Conservation (phyloP, 2,888 invertebrate genomes). For the Cistogaster globosa region DNA sequence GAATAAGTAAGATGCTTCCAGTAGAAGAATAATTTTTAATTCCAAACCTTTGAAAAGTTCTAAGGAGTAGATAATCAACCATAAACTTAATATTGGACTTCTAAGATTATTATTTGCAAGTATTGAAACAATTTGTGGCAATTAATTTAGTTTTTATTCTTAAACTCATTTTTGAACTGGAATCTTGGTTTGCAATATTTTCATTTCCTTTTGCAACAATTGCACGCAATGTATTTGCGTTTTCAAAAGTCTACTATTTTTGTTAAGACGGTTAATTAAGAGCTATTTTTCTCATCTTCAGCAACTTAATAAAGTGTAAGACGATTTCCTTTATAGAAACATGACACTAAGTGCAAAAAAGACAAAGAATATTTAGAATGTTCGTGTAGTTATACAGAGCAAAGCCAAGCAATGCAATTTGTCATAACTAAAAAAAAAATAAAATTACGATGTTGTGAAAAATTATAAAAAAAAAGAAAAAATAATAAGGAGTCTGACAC, state of each 20-base stretch:
- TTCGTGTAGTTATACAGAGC: constrained; percentile 22
- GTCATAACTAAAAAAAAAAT: not conserved
- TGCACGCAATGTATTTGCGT: constrained; percentile 31
- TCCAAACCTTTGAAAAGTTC: too few relatives aligned
- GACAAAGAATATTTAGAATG: constrained; percentile 27
- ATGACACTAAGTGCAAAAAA: constrained; percentile 39
- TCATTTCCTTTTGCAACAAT: constrained; percentile 35
- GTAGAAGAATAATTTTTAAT: too few relatives aligned
- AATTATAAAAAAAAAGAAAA: constrained; percentile 5
- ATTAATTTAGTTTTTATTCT: constrained; percentile 21
- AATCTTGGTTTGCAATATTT: constrained; percentile 22
- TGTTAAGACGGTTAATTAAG: constrained; percentile 44
- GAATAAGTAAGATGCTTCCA: too few relatives aligned
- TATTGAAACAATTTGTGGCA: constrained; percentile 17
- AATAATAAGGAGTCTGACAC: constrained; percentile 52
- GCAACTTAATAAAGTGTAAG: constrained; percentile 18
- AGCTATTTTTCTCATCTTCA: constrained; percentile 52
- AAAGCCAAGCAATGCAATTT: not conserved
- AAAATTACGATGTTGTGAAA: constrained; percentile 1
- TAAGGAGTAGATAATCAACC: too few relatives aligned
- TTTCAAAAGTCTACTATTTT: constrained; percentile 10
- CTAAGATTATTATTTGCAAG: not conserved
- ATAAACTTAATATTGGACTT: not conserved
- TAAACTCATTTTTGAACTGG: not conserved
- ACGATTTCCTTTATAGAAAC: constrained; percentile 48